phyloP scores from a whole-genome alignment of 2,797 vertebrate genomes.

The Urocyon cinereoargenteus region DNA sequence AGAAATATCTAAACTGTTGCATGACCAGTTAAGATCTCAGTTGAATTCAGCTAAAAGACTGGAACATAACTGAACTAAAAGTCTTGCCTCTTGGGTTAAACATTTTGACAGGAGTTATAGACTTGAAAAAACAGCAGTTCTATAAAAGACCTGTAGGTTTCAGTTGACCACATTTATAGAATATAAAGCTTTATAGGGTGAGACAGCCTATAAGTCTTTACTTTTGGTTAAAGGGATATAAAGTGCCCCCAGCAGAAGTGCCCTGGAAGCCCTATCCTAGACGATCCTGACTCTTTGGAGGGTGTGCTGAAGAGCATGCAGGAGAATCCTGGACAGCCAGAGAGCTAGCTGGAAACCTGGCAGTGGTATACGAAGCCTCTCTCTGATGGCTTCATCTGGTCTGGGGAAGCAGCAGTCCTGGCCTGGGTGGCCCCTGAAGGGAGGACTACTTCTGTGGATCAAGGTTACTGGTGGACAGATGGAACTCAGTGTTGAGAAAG shows the following conservation, averaged over 20 bases:
- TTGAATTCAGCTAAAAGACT: neutral
- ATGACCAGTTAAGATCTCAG: neutral
- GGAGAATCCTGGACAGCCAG: neutral
- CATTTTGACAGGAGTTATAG: neutral
- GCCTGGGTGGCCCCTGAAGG: neutral
- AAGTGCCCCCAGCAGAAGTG: neutral
- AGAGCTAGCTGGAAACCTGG: neutral
- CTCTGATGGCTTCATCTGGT: neutral
- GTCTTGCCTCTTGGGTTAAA: neutral
- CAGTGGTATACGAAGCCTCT: neutral
- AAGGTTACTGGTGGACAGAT: neutral
- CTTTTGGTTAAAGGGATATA: neutral
- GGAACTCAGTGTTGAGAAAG: neutral
- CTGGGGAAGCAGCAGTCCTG: neutral
- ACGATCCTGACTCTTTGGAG: neutral
- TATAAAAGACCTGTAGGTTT: neutral
- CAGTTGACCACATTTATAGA: neutral
- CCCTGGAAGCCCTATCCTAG: neutral
- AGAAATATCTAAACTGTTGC: neutral
- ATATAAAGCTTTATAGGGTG: neutral
- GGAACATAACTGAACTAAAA: neutral
- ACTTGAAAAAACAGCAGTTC: slow-evolving; percentile 18
- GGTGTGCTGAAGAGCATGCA: neutral
- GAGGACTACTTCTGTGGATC: neutral
- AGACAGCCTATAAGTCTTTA: neutral